Evolutionary conservation across 1,140 invertebrate species (phyloP).

Genomic region (Cyrtorhinus lividipennis): DNA sequence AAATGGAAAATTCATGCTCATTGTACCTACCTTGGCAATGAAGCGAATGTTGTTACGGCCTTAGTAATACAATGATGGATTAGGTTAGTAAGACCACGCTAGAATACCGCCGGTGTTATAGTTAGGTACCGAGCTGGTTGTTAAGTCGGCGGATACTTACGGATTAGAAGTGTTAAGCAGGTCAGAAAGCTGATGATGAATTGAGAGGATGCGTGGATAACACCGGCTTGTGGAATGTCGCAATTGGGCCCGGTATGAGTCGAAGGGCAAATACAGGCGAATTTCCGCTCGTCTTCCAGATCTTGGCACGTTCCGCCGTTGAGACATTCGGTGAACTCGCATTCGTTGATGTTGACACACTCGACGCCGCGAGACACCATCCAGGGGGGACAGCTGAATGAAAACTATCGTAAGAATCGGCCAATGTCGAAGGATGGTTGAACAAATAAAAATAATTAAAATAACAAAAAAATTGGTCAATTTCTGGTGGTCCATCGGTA

Average conservation of each 20-base stretch:
- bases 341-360: slow-evolving; percentile 65
- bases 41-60: too few species aligned
- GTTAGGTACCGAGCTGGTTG: too few species aligned
- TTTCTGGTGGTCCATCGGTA: too few species aligned
- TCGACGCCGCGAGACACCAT: slow-evolving; percentile 42
- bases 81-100: too few species aligned
- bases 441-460: slow-evolving; percentile 11
- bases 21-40: too few species aligned
- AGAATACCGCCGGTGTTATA: too few species aligned
- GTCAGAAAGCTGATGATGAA: slow-evolving; percentile 67
- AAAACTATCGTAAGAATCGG: not conserved
- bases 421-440: too few species aligned
- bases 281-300: slow-evolving; percentile 49
- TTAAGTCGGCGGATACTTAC: slow-evolving; percentile 47
- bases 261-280: slow-evolving; percentile 55
- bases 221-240: slow-evolving; percentile 53
- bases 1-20: too few species aligned
- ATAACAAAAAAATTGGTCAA: slow-evolving; percentile 7
- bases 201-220: slow-evolving; percentile 61
- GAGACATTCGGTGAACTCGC: slow-evolving; percentile 48
- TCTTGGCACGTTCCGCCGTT: slow-evolving; percentile 59
- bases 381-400: slow-evolving; percentile 51
- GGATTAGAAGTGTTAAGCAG: slow-evolving; percentile 57
- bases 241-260: slow-evolving; percentile 65
- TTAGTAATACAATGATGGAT: too few species aligned